A percentile compares a stretch with the other conserved stretches of the same genome.
Evolutionary conservation across 2,888 invertebrate species (phyloP).

Genomic region (Cotesia congregata): DNA sequence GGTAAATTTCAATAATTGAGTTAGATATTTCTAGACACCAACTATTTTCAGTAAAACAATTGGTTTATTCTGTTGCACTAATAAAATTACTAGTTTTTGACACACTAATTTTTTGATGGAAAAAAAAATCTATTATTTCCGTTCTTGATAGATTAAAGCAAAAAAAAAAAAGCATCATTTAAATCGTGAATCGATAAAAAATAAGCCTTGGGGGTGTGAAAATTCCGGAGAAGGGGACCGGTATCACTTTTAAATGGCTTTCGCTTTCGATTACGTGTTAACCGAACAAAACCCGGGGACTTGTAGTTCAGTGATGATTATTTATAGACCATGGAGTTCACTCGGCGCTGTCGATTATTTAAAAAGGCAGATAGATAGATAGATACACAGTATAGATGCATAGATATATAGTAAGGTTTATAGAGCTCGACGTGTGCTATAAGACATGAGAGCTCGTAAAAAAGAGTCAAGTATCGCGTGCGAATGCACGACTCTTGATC

Average conservation of each 20-base stretch:
- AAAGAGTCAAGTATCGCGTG: constrained; percentile 32
- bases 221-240: no score
- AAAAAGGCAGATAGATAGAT: not conserved
- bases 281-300: not conserved
- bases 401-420: constrained; percentile 9
- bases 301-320: not conserved
- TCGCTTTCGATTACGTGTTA: constrained; percentile 9
- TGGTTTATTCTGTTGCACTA: no score
- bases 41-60: no score
- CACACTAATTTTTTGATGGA: no score
- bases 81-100: no score
- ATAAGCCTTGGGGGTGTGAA: no score
- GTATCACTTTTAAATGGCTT: not conserved
- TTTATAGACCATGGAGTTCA: not conserved
- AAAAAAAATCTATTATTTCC: no score
- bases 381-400: not conserved
- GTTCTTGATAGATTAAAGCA: no score
- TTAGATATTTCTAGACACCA: no score
- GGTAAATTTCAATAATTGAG: no score
- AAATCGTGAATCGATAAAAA: no score
- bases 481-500: constrained; percentile 35
- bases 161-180: no score
- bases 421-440: not conserved
- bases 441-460: constrained; percentile 16
- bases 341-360: not conserved